phyloP scores from a whole-genome alignment of 2,888 invertebrate species.

The Pyrrhosoma nymphula region DNA sequence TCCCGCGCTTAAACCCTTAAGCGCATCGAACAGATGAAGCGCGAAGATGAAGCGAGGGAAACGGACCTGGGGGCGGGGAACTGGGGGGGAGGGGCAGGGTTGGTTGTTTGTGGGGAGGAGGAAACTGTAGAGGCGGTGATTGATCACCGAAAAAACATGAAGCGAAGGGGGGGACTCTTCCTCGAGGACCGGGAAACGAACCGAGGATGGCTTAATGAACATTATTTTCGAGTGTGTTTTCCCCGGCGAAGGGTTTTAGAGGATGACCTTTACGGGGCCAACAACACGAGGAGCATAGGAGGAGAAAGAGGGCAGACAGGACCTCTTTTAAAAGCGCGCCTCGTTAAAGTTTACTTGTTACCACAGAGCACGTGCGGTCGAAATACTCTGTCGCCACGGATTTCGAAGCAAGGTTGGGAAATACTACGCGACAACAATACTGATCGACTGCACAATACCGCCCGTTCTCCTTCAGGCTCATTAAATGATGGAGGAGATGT shows the following conservation, averaged over 20 bases:
- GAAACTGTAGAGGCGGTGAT: not conserved
- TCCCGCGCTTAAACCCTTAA: not conserved
- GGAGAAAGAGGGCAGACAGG: not conserved
- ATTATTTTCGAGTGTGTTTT: slow-evolving; percentile 42
- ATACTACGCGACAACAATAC: not conserved
- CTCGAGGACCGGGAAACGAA: slow-evolving; percentile 60
- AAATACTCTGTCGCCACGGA: not conserved
- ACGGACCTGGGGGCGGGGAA: not conserved
- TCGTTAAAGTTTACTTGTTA: slow-evolving; percentile 32
- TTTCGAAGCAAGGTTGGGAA: not conserved
- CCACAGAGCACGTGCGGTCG: not conserved
- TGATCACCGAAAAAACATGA: slow-evolving; percentile 41
- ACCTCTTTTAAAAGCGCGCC: not conserved
- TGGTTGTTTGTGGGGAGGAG: not conserved
- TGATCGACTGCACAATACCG: not conserved
- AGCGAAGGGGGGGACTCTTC: not conserved
- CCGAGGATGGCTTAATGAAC: slow-evolving; percentile 53
- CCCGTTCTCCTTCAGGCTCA: not conserved
- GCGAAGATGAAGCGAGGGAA: slow-evolving; percentile 15
- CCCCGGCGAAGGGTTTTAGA: not conserved
- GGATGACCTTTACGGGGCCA: not conserved
- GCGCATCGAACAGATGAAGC: slow-evolving; percentile 52
- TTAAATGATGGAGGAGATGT: not conserved
- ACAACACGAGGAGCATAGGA: not conserved
- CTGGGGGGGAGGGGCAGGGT: not conserved